Evolutionary conservation across 2,888 invertebrate genomes (phyloP).

Genomic region (Notodonta dromedarius): DNA sequence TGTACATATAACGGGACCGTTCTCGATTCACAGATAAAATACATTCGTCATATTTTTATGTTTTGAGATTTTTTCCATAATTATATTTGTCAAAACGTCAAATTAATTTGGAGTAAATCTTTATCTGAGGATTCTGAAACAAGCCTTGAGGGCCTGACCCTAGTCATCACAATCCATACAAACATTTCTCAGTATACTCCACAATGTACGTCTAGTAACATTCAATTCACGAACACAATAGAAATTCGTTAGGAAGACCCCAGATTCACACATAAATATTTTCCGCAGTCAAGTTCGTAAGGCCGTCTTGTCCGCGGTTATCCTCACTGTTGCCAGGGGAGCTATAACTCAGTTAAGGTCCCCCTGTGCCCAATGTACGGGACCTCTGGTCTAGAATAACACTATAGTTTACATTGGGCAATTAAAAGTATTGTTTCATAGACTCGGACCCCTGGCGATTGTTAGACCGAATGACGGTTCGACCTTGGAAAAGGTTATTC

Average conservation of each 20-base stretch:
- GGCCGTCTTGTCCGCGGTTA: conserved; percentile 32
- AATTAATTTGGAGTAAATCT: too few species aligned
- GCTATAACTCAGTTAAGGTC: conserved; percentile 51
- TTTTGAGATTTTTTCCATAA: too few species aligned
- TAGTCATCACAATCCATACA: too few species aligned
- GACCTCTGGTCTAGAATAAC: neutral
- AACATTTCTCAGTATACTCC: too few species aligned
- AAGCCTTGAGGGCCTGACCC: too few species aligned
- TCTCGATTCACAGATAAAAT: too few species aligned
- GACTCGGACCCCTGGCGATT: conserved; percentile 1
- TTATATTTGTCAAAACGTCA: too few species aligned
- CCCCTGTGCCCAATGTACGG: conserved; percentile 36
- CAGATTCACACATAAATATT: conserved; percentile 26
- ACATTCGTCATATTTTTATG: too few species aligned
- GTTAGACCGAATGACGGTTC: neutral
- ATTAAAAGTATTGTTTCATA: conserved; percentile 13
- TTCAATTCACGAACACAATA: conserved; percentile 5
- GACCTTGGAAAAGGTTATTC: neutral
- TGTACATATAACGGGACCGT: too few species aligned
- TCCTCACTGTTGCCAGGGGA: conserved; percentile 35
- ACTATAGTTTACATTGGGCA: conserved; percentile 1
- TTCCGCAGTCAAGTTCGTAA: conserved; percentile 27
- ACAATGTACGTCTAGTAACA: neutral
- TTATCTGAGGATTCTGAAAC: too few species aligned
- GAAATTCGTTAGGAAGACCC: conserved; percentile 4